phyloP scores from a whole-genome alignment of 2,888 invertebrate species.

The Platynereis dumerilii region DNA sequence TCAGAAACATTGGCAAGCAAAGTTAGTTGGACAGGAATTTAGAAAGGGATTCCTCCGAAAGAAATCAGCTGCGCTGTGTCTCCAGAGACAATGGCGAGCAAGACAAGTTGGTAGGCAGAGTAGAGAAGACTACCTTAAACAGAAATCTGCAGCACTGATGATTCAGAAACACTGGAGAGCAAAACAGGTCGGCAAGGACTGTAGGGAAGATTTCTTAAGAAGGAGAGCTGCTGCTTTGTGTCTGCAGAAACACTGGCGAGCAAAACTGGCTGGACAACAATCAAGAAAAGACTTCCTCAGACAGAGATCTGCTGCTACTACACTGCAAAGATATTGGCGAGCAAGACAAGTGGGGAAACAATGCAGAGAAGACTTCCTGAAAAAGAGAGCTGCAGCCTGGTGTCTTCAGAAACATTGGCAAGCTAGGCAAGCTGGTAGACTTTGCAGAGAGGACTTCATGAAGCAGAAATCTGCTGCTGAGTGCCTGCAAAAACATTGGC shows the following conservation, averaged over 20 bases:
- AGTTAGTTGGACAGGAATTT: background rate
- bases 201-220: background rate
- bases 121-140: conserved; percentile 21
- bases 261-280: background rate
- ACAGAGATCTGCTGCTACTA: conserved; percentile 35
- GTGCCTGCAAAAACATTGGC: too few relatives aligned
- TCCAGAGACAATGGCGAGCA: conserved; percentile 36
- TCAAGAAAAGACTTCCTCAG: background rate
- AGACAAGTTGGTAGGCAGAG: conserved; percentile 10
- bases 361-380: background rate
- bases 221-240: conserved; percentile 28
- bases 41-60: background rate
- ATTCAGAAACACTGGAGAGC: conserved; percentile 27
- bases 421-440: too few relatives aligned
- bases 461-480: too few relatives aligned
- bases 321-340: conserved; percentile 43
- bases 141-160: conserved; percentile 13
- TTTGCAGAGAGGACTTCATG: too few relatives aligned
- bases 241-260: conserved; percentile 36
- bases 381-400: background rate
- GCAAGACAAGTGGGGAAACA: conserved; percentile 14
- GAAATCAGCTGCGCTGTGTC: conserved; percentile 28
- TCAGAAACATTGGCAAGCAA: conserved; percentile 23
- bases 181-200: background rate
- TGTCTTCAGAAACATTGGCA: too few relatives aligned